Evolutionary conservation across 2,888 invertebrate species (phyloP).

Genomic region (Dyspetes luteomarginatus): DNA sequence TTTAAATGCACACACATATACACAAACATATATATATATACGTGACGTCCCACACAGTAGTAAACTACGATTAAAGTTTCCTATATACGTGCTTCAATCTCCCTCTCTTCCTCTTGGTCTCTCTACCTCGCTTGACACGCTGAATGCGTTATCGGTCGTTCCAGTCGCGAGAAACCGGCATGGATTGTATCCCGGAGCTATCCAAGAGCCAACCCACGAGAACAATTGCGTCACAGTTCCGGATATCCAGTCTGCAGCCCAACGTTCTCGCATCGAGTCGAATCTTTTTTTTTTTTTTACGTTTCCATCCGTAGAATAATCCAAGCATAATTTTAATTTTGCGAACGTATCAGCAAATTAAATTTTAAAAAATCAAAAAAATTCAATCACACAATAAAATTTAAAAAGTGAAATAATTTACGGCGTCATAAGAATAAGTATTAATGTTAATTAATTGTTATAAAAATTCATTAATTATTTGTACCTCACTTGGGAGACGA

Average conservation of each 20-base stretch:
- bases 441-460: too few relatives aligned
- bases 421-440: too few relatives aligned
- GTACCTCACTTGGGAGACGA: too few relatives aligned
- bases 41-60: slow-evolving; percentile 59
- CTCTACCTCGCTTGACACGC: slow-evolving; percentile 12
- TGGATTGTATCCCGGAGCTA: slow-evolving; percentile 32
- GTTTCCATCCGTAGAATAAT: not conserved
- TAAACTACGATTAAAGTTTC: slow-evolving; percentile 73
- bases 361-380: too few relatives aligned
- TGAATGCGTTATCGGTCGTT: slow-evolving; percentile 58
- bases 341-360: too few relatives aligned
- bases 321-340: not conserved
- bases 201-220: slow-evolving; percentile 6
- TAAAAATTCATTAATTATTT: too few relatives aligned
- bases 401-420: not conserved
- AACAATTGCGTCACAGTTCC: slow-evolving; percentile 4
- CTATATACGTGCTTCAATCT: not conserved
- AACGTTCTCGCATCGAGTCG: not conserved
- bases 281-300: not conserved
- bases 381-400: too few relatives aligned
- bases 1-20: not conserved
- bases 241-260: not conserved
- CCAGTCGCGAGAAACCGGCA: slow-evolving; percentile 58
- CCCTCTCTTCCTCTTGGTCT: not conserved
- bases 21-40: slow-evolving; percentile 28